Evolutionary conservation across 2,888 invertebrate species (phyloP).

Genomic region (Drosophila niveifrons): DNA sequence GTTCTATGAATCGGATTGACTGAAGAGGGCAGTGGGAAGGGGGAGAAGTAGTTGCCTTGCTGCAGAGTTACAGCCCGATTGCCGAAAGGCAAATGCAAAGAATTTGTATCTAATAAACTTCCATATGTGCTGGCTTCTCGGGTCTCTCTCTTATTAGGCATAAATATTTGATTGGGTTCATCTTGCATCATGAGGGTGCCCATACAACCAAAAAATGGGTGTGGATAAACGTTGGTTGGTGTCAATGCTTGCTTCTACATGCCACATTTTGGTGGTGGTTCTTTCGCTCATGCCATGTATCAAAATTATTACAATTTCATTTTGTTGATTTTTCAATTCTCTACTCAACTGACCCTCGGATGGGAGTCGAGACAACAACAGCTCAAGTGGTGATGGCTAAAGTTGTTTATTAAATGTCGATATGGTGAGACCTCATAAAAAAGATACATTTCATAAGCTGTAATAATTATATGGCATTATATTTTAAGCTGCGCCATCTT

Average conservation of each 20-base stretch:
- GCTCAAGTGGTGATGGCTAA: conserved; percentile 52
- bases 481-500: neutral
- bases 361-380: conserved; percentile 17
- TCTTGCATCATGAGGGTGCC: conserved; percentile 60
- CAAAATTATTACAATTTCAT: conserved; percentile 63
- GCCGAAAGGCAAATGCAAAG: conserved; percentile 56
- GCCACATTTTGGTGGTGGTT: conserved; percentile 52
- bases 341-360: conserved; percentile 16
- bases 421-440: conserved; percentile 31
- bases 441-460: conserved; percentile 53
- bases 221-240: conserved; percentile 44
- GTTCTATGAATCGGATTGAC: conserved; percentile 5
- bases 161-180: conserved; percentile 72
- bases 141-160: conserved; percentile 67
- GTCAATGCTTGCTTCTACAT: conserved; percentile 5
- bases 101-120: conserved; percentile 80
- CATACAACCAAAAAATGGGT: conserved; percentile 21
- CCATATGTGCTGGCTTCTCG: conserved; percentile 64
- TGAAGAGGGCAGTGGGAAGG: neutral
- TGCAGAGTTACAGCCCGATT: conserved; percentile 29
- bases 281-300: conserved; percentile 26
- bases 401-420: conserved; percentile 52
- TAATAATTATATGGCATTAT: conserved; percentile 35
- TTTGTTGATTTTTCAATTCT: conserved; percentile 56
- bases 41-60: neutral